These are phyloP conservation scores for Napeogenes sylphis DNA, from an alignment of 2,888 invertebrate genomes.

Conservation along the genomic window DNA sequence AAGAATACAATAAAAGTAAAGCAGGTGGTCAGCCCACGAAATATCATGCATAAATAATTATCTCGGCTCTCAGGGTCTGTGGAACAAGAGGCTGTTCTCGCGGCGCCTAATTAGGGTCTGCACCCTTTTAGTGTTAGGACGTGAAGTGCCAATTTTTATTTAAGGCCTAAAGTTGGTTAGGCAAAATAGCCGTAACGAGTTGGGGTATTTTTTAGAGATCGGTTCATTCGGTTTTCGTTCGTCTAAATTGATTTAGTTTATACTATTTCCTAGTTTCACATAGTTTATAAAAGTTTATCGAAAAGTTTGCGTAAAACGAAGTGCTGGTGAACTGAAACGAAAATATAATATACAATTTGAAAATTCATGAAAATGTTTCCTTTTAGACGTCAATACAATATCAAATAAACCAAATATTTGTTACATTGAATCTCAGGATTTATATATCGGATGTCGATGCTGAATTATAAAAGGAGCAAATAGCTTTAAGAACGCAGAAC, in stretches of 20 bases:
- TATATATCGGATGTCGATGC: slow-evolving; percentile 19
- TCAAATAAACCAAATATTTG: slow-evolving; percentile 14
- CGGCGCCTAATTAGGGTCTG: slow-evolving; percentile 1
- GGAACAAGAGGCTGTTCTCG: neutral
- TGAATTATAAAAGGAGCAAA: slow-evolving; percentile 34
- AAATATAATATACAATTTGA: slow-evolving; percentile 10
- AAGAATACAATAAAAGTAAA: slow-evolving; percentile 4
- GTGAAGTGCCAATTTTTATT: slow-evolving; percentile 7
- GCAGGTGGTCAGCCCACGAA: slow-evolving; percentile 1
- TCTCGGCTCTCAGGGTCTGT: slow-evolving; percentile 4
- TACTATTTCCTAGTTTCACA: no score
- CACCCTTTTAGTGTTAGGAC: slow-evolving; percentile 5
- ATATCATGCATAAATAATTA: slow-evolving; percentile 1
- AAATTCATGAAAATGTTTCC: neutral
- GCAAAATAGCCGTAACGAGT: neutral
- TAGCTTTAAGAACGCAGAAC: slow-evolving; percentile 29
- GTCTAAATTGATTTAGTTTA: no score
- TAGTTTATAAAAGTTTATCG: no score
- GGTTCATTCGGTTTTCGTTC: no score
- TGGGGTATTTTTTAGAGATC: neutral
- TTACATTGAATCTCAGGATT: slow-evolving; percentile 16
- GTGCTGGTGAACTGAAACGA: neutral
- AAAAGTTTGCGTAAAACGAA: neutral
- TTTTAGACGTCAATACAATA: slow-evolving; percentile 13
- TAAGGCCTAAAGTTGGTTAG: neutral